These are phyloP conservation scores for Aspidiotus rigidus DNA, from an alignment of 2,888 invertebrate genomes.

Conservation along the genomic window DNA sequence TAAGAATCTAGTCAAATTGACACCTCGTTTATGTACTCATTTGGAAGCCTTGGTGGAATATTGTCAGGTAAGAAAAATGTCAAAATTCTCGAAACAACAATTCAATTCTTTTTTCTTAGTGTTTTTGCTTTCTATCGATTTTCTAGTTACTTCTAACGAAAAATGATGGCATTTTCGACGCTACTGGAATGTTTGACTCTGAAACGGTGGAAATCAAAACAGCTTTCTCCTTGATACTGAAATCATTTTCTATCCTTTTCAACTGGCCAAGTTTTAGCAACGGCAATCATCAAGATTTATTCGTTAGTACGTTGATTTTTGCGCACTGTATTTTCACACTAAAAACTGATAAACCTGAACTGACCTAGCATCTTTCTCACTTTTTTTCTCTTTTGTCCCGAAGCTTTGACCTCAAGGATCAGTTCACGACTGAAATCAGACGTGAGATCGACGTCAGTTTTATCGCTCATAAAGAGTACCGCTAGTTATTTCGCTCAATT, in stretches of 20 bases:
- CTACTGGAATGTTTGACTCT: slow-evolving; percentile 49
- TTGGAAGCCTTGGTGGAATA: slow-evolving; percentile 44
- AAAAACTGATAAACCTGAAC: not conserved
- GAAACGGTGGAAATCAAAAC: slow-evolving; percentile 47
- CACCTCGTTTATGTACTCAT: slow-evolving; percentile 47
- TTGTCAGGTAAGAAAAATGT: slow-evolving; percentile 37
- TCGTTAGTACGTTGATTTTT: slow-evolving; percentile 38
- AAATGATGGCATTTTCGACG: slow-evolving; percentile 51
- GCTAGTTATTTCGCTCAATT: slow-evolving; percentile 45
- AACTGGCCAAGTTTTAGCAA: slow-evolving; percentile 48
- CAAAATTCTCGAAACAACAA: not conserved
- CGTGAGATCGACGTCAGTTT: slow-evolving; percentile 8
- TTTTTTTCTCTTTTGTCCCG: not conserved
- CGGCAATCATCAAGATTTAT: slow-evolving; percentile 41
- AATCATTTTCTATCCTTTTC: slow-evolving; percentile 45
- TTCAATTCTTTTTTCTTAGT: not conserved
- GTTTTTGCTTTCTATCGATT: not conserved
- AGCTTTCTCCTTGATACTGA: slow-evolving; percentile 44
- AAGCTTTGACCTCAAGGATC: slow-evolving; percentile 9
- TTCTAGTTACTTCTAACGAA: slow-evolving; percentile 43
- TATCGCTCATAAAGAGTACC: slow-evolving; percentile 39
- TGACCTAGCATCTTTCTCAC: not conserved
- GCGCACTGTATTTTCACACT: not conserved
- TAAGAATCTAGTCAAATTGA: slow-evolving; percentile 42
- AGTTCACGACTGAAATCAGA: slow-evolving; percentile 7